Conservation (phyloP, 1,140 invertebrate species). For the Drepana arcuata region DNA sequence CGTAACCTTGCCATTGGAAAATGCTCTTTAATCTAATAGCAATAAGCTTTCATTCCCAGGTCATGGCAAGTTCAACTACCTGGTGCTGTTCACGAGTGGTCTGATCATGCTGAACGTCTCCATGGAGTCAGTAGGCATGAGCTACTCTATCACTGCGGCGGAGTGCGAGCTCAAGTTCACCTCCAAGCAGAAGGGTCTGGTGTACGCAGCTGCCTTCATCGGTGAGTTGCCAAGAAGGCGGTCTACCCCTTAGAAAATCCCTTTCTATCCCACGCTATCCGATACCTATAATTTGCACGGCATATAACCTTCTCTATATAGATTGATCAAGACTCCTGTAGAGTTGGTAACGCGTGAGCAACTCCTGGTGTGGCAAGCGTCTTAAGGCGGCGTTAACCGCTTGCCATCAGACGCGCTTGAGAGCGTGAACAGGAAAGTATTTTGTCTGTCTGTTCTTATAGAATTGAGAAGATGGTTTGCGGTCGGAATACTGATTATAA, state of each 20-base stretch:
- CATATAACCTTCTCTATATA: no score
- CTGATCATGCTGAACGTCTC: slow-evolving; percentile 70
- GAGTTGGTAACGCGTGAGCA: no score
- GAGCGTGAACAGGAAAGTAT: no score
- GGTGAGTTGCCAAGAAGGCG: slow-evolving; percentile 60
- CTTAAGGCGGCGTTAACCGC: no score
- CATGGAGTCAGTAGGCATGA: slow-evolving; percentile 71
- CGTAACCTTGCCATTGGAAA: neutral
- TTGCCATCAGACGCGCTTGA: no score
- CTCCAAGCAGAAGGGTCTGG: slow-evolving; percentile 71
- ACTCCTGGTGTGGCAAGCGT: no score
- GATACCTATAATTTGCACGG: no score
- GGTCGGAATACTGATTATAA: no score
- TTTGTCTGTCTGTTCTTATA: no score
- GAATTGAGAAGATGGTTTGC: no score
- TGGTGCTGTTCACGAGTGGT: slow-evolving; percentile 53
- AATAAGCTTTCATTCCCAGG: slow-evolving; percentile 24
- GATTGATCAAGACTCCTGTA: no score
- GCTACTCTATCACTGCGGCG: slow-evolving; percentile 74
- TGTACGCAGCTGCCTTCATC: slow-evolving; percentile 72
- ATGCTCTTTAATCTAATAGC: neutral
- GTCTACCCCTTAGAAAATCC: neutral
- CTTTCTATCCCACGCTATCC: no score
- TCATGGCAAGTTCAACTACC: slow-evolving; percentile 67
- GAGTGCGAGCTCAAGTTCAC: slow-evolving; percentile 74